Evolutionary conservation across 2,797 vertebrate genomes (phyloP).

Genomic region (Silurus aristotelis): DNA sequence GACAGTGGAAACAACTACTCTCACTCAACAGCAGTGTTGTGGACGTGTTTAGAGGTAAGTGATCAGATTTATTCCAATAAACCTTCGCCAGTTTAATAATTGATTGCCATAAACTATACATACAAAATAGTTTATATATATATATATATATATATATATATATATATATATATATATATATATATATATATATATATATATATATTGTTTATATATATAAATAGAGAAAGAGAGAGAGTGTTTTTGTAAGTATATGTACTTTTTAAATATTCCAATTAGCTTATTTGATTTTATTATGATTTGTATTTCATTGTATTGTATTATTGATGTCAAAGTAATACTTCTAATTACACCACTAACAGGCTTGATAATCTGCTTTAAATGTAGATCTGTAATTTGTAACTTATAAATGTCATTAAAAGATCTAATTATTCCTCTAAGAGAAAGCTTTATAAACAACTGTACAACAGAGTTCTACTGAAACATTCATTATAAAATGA

Average conservation of each 20-base stretch:
- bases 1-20: constrained; percentile 2
- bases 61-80: neutral
- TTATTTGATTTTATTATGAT: neutral
- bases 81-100: neutral
- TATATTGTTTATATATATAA: too few species aligned
- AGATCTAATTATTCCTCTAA: neutral
- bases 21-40: constrained; percentile 17
- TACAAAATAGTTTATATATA: neutral
- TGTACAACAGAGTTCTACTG: neutral
- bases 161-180: too few species aligned
- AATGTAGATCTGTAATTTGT: neutral
- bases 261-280: neutral
- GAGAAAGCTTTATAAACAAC: neutral
- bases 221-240: too few species aligned
- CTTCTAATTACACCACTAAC: neutral
- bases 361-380: neutral
- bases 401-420: neutral
- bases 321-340: neutral
- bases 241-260: neutral
- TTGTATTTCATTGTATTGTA: neutral
- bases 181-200: too few species aligned
- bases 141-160: neutral
- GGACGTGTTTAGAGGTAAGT: constrained; percentile 23
- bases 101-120: neutral
- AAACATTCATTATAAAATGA: neutral